Conservation (phyloP, 2,797 vertebrate genomes). For the Hoplostethus atlanticus region DNA sequence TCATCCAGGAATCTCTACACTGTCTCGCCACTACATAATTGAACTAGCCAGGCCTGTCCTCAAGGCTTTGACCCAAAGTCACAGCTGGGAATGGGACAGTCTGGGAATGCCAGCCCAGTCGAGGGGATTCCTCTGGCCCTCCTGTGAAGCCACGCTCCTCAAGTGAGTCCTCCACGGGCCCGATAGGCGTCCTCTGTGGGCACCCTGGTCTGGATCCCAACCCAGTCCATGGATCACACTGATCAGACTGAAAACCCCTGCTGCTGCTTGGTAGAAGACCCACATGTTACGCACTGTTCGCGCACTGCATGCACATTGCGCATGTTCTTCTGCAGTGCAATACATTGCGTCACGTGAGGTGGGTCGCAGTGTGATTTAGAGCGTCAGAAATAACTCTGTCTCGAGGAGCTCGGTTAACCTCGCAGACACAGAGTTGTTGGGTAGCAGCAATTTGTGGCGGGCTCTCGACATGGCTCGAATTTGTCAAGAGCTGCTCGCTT, state of each 20-base stretch:
- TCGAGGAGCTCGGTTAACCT: constrained; percentile 36
- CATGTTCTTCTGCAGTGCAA: background rate
- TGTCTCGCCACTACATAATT: too few relatives aligned
- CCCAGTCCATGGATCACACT: constrained; percentile 30
- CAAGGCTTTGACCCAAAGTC: constrained; percentile 39
- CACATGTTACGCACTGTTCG: background rate
- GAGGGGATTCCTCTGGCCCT: constrained; percentile 41
- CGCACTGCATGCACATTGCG: background rate
- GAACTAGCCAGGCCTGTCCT: background rate
- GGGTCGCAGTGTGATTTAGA: constrained; percentile 38
- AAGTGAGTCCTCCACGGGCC: constrained; percentile 18
- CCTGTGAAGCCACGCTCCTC: constrained; percentile 57
- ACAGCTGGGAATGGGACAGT: constrained; percentile 62
- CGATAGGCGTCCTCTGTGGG: constrained; percentile 37
- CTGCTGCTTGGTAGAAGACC: constrained; percentile 21
- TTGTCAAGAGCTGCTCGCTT: constrained; percentile 15
- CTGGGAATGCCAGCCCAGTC: constrained; percentile 44
- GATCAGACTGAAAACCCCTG: constrained; percentile 51
- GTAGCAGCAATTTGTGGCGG: constrained; percentile 17
- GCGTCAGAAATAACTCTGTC: constrained; percentile 51
- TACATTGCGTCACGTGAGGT: background rate
- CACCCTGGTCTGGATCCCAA: constrained; percentile 38
- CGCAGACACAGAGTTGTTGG: constrained; percentile 14
- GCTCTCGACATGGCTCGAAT: constrained; percentile 16
- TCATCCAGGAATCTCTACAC: too few relatives aligned